Evolutionary conservation across 2,797 vertebrate genomes (phyloP), one percentile per base, ranked within the genome.

Genomic region (Xiphorhynchus erythropygius): DNA sequence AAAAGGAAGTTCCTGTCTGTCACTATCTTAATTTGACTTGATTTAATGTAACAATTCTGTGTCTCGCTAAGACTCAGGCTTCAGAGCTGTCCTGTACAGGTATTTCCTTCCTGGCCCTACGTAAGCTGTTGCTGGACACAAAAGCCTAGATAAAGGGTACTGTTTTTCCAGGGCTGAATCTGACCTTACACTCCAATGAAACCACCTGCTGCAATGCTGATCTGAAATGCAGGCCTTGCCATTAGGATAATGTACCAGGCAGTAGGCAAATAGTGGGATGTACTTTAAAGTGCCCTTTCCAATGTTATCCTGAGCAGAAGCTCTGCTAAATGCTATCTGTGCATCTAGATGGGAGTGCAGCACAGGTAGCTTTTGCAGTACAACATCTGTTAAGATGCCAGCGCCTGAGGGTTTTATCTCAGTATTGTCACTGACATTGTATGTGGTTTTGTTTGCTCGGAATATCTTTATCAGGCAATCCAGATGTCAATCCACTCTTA

Each of bases 381-480:
- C 52, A 50, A 6, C 87, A 70, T 91, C 87, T 94, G 91, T 88
- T 93, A 44, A 79, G 63, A 8, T 82, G 70, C 55, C 74, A 64
- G 62, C 0, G 1, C 87, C 87, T 15, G 37, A 79, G 84, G 74
- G 55, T 80, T 94, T 90, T 94, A 87, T 90, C 93, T 87, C 53
- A 4, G 46, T 35, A 10, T 71, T 83, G 86, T 87, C 21, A 11
- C 74, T 23, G 35, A 71, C 78, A 8, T 55, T 71, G 49, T 80
- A 32, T 14, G 62, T 4, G 9, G 84, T 27, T 94, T 93, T 96
- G 47, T 90, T 95, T 93, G 90, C 88, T 87, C 57, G n/a, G 81
- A 95, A 37, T 92, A 69, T 85, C 87, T 93, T 96, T 92, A 96
- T 94, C 96, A 90, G 57, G 65, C 57, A 68, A 95, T 62, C 80